These are phyloP conservation scores for Amblyopsis rosae DNA, from an alignment of 2,113 vertebrate genomes.

Conservation along the genomic window DNA sequence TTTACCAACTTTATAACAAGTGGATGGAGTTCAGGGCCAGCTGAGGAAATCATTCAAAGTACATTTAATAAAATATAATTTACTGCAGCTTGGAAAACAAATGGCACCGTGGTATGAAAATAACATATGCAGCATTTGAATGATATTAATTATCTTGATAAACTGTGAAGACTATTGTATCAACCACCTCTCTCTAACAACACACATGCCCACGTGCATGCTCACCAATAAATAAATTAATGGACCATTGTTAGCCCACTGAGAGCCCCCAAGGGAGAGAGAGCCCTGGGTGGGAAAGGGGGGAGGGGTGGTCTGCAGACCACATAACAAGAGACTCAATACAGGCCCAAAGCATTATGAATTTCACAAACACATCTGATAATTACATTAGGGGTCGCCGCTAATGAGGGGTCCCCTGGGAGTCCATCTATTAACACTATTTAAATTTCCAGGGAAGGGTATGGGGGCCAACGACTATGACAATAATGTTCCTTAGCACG, in stretches of 20 bases:
- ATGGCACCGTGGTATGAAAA: neutral
- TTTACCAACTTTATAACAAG: constrained; percentile 56
- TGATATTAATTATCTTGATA: neutral
- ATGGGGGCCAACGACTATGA: constrained; percentile 56
- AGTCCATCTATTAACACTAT: constrained; percentile 77
- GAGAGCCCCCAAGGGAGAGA: constrained; percentile 55
- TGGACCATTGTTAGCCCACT: constrained; percentile 53
- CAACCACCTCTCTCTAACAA: constrained; percentile 11
- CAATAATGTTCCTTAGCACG: constrained; percentile 59
- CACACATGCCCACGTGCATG: constrained; percentile 28
- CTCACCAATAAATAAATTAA: constrained; percentile 44
- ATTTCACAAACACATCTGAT: constrained; percentile 81
- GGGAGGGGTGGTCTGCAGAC: neutral
- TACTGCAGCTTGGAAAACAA: constrained; percentile 2
- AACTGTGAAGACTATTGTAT: constrained; percentile 11
- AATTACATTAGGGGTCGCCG: constrained; percentile 77
- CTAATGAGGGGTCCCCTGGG: constrained; percentile 70
- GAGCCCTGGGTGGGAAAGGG: constrained; percentile 39
- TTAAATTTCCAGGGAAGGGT: constrained; percentile 66
- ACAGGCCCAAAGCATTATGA: constrained; percentile 73
- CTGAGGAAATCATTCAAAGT: constrained; percentile 28
- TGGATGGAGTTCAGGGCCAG: constrained; percentile 12
- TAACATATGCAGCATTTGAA: neutral
- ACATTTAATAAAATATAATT: constrained; percentile 18
- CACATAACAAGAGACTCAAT: constrained; percentile 60